Evolutionary conservation across 2,797 vertebrate species (phyloP), one percentile per base, ranked within the genome.

Genomic region (Chelon labrosus): DNA sequence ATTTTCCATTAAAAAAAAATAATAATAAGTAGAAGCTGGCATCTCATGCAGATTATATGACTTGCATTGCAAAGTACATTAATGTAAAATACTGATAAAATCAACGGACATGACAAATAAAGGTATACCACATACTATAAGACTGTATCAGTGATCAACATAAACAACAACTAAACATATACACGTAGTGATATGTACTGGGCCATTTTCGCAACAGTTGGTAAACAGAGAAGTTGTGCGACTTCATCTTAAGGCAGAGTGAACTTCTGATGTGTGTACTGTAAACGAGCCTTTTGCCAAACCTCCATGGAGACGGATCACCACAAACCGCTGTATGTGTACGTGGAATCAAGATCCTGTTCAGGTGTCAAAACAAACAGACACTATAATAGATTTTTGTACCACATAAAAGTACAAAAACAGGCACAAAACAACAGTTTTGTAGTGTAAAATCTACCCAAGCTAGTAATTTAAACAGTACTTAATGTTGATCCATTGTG

Each of bases 361-460:
- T 31, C 31, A 31, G 4, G 31, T 1, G 0, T 51, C 11, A 67
- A 68, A 73, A 31, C 6, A 44, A 44, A 59, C 22, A 61, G 7
- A 54, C 9, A 7, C 4, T n/a, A 2, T 3, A 64, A 65, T n/a
- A 20, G 7, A 25, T n/a, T 37, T 65, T 54, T 20, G 25, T 53
- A 53, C 17, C n/a, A 79, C 52, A 49, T 3, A 51, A 9, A 11
- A 57, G 57, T 57, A 73, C 6, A 78, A 80, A 31, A 84, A 65
- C 25, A 66, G 47, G 44, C 64, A 58, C 2, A 31, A 9, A 2
- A 11, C 10, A 7, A 20, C 12, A 6, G 3, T 3, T 42, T 37
- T 69, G 17, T 8, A 17, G 54, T 65, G 56, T 27, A 61, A 77
- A 68, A 76, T 64, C 14, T 69, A 69, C 27, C 73, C 58, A 75